These are phyloP conservation scores for Drosophila emarginata DNA, from an alignment of 2,888 invertebrate species.

Conservation along the genomic window DNA sequence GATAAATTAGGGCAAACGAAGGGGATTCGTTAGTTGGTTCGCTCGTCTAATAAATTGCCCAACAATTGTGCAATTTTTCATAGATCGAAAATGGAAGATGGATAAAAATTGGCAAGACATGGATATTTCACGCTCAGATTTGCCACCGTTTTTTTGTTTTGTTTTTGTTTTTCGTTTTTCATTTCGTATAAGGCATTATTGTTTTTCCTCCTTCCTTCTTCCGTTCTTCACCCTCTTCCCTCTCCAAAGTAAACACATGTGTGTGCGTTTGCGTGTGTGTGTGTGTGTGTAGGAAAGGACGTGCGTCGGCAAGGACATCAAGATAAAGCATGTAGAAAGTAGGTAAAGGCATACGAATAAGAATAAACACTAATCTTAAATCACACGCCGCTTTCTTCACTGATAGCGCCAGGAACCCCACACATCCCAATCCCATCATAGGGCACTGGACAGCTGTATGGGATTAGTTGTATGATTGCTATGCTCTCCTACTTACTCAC, in stretches of 20 bases:
- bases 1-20: slow-evolving; percentile 70
- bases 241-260: neutral
- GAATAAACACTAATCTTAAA: slow-evolving; percentile 56
- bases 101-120: slow-evolving; percentile 22
- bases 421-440: neutral
- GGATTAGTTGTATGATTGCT: slow-evolving; percentile 40
- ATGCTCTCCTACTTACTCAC: neutral
- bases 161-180: slow-evolving; percentile 34
- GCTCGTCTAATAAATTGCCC: slow-evolving; percentile 72
- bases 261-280: neutral
- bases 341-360: slow-evolving; percentile 34
- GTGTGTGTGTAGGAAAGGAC: neutral
- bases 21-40: slow-evolving; percentile 3
- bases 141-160: slow-evolving; percentile 32
- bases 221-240: neutral
- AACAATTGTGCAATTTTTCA: slow-evolving; percentile 78
- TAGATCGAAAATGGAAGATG: slow-evolving; percentile 29
- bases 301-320: slow-evolving; percentile 54
- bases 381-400: slow-evolving; percentile 50
- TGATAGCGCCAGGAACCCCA: slow-evolving; percentile 49
- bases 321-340: slow-evolving; percentile 44
- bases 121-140: slow-evolving; percentile 51
- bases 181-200: too few relatives aligned
- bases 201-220: neutral
- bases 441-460: slow-evolving; percentile 47